Evolutionary conservation across 2,888 invertebrate species (phyloP).

Genomic region (Xylota segnis): DNA sequence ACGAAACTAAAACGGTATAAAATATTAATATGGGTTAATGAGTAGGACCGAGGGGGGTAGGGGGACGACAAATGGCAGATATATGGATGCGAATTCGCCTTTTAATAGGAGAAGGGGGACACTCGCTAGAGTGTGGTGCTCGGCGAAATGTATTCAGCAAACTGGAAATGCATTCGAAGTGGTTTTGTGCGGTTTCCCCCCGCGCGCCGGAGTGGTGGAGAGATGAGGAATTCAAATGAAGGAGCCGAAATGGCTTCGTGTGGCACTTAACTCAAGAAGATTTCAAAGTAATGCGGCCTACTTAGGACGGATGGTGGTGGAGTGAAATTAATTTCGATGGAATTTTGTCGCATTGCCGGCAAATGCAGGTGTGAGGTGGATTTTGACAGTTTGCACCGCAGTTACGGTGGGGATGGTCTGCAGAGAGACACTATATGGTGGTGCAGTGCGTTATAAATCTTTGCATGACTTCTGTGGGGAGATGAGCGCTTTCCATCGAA

Average conservation of each 20-base stretch:
- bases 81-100: constrained; percentile 31
- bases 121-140: constrained; percentile 6
- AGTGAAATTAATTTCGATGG: constrained; percentile 60
- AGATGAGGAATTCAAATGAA: constrained; percentile 39
- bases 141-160: constrained; percentile 34
- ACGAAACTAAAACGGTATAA: constrained; percentile 69
- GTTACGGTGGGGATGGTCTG: neutral
- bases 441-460: constrained; percentile 32
- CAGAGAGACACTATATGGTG: neutral
- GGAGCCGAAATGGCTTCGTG: constrained; percentile 50
- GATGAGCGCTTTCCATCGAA: too few relatives aligned
- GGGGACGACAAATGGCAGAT: neutral
- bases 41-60: constrained; percentile 8
- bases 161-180: constrained; percentile 61
- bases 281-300: constrained; percentile 56
- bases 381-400: constrained; percentile 18
- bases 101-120: constrained; percentile 46
- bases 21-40: constrained; percentile 74
- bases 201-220: neutral
- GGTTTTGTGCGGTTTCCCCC: constrained; percentile 47
- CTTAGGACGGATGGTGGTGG: constrained; percentile 15
- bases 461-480: neutral
- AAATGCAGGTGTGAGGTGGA: constrained; percentile 36
- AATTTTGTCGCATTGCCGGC: constrained; percentile 65
- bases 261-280: constrained; percentile 45